phyloP scores from a whole-genome alignment of 2,797 vertebrate species.

The Halcyon chelicuti region DNA sequence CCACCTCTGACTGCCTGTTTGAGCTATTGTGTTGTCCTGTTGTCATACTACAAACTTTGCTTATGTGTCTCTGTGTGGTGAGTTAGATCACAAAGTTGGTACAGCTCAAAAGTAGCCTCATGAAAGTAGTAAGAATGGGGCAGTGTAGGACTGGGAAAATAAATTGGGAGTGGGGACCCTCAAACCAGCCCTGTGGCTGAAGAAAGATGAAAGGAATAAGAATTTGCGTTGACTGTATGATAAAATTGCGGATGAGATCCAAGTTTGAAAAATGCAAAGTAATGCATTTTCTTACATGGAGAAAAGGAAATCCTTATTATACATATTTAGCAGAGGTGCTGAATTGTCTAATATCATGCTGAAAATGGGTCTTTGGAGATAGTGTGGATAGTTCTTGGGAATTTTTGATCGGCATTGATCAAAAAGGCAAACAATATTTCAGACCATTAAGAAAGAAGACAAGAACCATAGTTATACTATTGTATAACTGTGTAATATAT shows the following conservation, averaged over 20 bases:
- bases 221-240: not conserved
- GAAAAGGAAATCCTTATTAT: not conserved
- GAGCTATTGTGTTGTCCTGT: not conserved
- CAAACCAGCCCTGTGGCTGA: slow-evolving; percentile 3
- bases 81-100: not conserved
- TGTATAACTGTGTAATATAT: not conserved
- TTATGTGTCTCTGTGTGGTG: not conserved
- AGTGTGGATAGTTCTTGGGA: not conserved
- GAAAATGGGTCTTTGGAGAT: slow-evolving; percentile 6
- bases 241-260: slow-evolving; percentile 39
- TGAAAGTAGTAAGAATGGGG: not conserved
- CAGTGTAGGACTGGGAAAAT: not conserved
- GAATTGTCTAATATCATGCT: slow-evolving; percentile 16
- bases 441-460: not conserved
- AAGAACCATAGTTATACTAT: not conserved
- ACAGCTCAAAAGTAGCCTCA: not conserved
- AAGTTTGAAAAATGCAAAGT: slow-evolving; percentile 33
- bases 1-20: not conserved
- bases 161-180: not conserved
- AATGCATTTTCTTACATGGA: slow-evolving; percentile 11
- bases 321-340: slow-evolving; percentile 1
- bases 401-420: not conserved
- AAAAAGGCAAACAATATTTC: not conserved
- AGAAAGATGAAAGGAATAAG: slow-evolving; percentile 50
- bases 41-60: not conserved